Conservation (phyloP, 35 echinoderm and acorn worm genomes). For the Heliocidaris tuberculata region DNA sequence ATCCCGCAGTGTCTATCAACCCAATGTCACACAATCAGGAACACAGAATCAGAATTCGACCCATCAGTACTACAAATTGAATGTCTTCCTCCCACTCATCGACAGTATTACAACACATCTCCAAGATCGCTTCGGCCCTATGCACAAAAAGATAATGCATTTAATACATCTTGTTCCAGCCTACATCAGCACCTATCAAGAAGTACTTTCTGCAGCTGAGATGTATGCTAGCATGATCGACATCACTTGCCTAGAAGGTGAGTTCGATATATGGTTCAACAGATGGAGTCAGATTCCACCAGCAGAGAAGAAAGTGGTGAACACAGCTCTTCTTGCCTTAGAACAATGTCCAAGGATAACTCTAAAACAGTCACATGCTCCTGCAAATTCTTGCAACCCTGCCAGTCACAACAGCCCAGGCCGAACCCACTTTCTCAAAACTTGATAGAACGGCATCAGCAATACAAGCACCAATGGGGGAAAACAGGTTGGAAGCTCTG, state of each 20-base stretch:
- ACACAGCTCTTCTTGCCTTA: background rate
- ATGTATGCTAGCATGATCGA: background rate
- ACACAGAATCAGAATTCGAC: background rate
- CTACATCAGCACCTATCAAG: background rate
- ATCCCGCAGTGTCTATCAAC: background rate
- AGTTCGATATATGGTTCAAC: background rate
- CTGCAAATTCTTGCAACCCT: conserved; percentile 1
- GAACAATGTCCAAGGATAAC: background rate
- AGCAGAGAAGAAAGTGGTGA: background rate
- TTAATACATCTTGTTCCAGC: conserved; percentile 8
- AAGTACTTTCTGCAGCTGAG: background rate
- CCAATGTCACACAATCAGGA: background rate
- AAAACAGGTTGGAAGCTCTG: conserved; percentile 44
- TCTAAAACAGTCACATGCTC: conserved; percentile 7
- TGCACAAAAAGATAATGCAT: background rate
- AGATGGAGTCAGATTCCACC: background rate
- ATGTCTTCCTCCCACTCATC: background rate
- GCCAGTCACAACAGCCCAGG: conserved; percentile 10
- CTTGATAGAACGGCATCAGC: conserved; percentile 43
- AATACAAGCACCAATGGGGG: conserved; percentile 44
- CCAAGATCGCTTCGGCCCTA: background rate
- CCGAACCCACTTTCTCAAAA: conserved; percentile 51
- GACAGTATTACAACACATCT: conserved; percentile 14
- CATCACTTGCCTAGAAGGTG: background rate
- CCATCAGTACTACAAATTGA: background rate